Conservation (phyloP, 2,888 invertebrate species). For the Psococerastis gibbosa region DNA sequence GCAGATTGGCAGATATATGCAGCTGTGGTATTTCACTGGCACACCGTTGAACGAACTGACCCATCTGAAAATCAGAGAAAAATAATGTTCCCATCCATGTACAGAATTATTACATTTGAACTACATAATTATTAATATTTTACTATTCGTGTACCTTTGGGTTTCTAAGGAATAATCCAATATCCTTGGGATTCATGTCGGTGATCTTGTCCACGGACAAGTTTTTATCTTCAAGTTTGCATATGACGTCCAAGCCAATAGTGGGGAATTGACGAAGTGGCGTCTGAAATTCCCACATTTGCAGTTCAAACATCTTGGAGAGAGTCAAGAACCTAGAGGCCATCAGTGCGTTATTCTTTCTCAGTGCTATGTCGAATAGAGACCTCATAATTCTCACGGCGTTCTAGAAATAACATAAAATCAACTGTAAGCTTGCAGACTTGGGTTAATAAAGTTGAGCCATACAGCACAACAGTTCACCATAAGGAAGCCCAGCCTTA, state of each 20-base stretch:
- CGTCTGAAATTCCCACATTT: constrained; percentile 73
- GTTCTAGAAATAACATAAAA: constrained; percentile 39
- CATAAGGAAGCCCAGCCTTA: too few species aligned
- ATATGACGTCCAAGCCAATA: constrained; percentile 55
- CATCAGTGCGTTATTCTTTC: constrained; percentile 78
- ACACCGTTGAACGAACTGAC: constrained; percentile 38
- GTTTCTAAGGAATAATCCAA: constrained; percentile 35
- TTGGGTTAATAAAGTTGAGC: too few species aligned
- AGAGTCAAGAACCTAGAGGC: constrained; percentile 67
- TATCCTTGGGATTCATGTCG: constrained; percentile 74
- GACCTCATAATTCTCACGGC: constrained; percentile 78
- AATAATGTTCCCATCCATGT: too few species aligned
- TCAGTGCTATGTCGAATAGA: constrained; percentile 80
- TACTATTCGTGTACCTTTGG: background rate
- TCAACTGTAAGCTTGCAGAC: too few species aligned
- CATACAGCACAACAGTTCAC: too few species aligned
- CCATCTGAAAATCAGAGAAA: too few species aligned
- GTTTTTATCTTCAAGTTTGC: constrained; percentile 55
- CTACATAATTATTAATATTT: background rate
- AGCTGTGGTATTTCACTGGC: constrained; percentile 72
- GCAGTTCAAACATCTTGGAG: constrained; percentile 83
- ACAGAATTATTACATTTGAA: too few species aligned
- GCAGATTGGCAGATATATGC: constrained; percentile 63
- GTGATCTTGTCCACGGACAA: constrained; percentile 56
- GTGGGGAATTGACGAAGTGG: constrained; percentile 72